phyloP scores from a whole-genome alignment of 2,797 vertebrate genomes.

The Delichon dasypus region DNA sequence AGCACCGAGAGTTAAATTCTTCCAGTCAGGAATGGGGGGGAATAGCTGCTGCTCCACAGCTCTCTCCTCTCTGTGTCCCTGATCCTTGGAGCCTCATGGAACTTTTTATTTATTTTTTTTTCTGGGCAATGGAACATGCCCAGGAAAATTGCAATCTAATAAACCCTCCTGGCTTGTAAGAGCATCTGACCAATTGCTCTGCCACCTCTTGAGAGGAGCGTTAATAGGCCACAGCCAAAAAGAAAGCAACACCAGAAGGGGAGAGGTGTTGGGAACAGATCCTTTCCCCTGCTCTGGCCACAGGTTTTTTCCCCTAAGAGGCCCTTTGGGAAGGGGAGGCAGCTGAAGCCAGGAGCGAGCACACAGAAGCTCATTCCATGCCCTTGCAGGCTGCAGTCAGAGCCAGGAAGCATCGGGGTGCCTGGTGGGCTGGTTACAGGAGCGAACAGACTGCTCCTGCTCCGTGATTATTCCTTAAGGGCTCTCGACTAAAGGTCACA shows the following conservation, averaged over 20 bases:
- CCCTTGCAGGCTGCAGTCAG: neutral
- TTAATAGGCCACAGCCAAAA: neutral
- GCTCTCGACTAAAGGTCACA: slow-evolving; percentile 54
- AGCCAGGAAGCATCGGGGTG: slow-evolving; percentile 23
- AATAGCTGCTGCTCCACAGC: neutral
- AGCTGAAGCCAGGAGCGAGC: neutral
- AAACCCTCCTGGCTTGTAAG: neutral
- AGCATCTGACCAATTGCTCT: neutral
- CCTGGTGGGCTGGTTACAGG: neutral
- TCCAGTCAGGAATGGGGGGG: neutral
- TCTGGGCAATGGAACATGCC: neutral
- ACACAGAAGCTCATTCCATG: neutral
- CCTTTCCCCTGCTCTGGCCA: neutral
- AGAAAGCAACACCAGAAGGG: neutral
- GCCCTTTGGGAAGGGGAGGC: slow-evolving; percentile 4
- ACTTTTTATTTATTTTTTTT: neutral
- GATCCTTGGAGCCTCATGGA: neutral
- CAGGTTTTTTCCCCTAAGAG: neutral
- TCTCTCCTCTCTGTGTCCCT: neutral
- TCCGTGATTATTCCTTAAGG: slow-evolving; percentile 33
- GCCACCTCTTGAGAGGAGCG: neutral
- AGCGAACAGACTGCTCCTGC: slow-evolving; percentile 43
- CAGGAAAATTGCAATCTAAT: neutral
- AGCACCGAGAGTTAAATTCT: neutral
- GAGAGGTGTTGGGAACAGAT: neutral